Evolutionary conservation across 1,140 invertebrate species (phyloP).

Genomic region (Dryas iulia): DNA sequence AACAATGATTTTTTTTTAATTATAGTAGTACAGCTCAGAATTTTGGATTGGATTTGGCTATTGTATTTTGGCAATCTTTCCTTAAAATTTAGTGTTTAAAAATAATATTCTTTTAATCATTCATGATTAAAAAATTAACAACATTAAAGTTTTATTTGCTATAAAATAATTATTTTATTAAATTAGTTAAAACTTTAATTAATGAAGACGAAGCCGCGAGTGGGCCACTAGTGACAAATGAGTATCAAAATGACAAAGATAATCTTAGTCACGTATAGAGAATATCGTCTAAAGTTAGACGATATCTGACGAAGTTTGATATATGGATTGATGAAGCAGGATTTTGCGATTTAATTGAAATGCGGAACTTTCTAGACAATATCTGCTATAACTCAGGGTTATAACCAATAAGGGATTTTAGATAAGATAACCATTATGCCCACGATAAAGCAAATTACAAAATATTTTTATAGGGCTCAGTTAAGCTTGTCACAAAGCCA

Average conservation of each 20-base stretch:
- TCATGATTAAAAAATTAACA: too few relatives aligned
- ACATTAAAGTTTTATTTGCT: too few relatives aligned
- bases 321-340: not conserved
- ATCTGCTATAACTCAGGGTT: not conserved
- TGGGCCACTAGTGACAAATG: too few relatives aligned
- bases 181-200: too few relatives aligned
- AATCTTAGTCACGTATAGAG: not conserved
- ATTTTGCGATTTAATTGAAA: not conserved
- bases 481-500: not conserved
- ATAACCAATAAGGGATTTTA: not conserved
- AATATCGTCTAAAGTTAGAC: not conserved
- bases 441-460: not conserved
- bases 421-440: not conserved
- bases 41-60: too few relatives aligned
- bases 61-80: too few relatives aligned
- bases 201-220: too few relatives aligned
- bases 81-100: too few relatives aligned
- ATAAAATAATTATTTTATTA: too few relatives aligned
- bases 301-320: not conserved
- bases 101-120: too few relatives aligned
- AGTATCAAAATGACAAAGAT: not conserved
- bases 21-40: too few relatives aligned
- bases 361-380: not conserved
- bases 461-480: not conserved
- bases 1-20: too few relatives aligned